A percentile compares a stretch with the other conserved stretches of the same genome.
phyloP scores from a whole-genome alignment of 2,888 invertebrate genomes.

The Nematopogon swammerdamellus region DNA sequence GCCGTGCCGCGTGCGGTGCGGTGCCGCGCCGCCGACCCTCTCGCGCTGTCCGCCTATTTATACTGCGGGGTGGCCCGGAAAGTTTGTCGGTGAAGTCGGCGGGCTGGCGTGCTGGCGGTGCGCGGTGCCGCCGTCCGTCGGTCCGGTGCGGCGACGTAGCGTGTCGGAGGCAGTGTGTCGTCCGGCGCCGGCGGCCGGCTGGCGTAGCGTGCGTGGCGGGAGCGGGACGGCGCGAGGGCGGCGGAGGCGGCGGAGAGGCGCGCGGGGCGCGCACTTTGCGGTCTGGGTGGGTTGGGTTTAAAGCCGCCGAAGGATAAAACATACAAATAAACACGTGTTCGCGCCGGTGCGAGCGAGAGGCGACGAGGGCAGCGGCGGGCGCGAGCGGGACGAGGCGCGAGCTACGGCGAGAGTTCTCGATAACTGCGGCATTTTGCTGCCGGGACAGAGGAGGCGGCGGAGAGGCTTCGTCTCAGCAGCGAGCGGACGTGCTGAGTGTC shows the following conservation, averaged over 20 bases:
- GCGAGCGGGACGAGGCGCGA: slow-evolving; percentile 35
- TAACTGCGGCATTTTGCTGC: slow-evolving; percentile 48
- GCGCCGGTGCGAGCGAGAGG: slow-evolving; percentile 59
- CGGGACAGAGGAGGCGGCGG: slow-evolving; percentile 27
- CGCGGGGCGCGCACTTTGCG: slow-evolving; percentile 55
- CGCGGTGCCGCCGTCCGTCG: slow-evolving; percentile 7
- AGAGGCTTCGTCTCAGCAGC: slow-evolving; percentile 4
- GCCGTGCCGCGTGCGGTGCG: slow-evolving; percentile 40
- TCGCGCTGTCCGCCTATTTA: slow-evolving; percentile 50
- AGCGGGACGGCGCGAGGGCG: slow-evolving; percentile 35
- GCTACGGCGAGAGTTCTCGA: slow-evolving; percentile 17
- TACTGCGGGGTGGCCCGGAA: slow-evolving; percentile 18
- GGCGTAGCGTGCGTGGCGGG: slow-evolving; percentile 7
- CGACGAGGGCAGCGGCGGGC: slow-evolving; percentile 19
- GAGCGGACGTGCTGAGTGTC: background rate
- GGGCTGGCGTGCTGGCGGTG: too few relatives aligned
- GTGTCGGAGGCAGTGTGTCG: slow-evolving; percentile 1
- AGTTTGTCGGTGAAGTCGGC: slow-evolving; percentile 5
- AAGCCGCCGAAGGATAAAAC: slow-evolving; percentile 64
- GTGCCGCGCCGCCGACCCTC: too few relatives aligned
- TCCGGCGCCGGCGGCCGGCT: slow-evolving; percentile 10
- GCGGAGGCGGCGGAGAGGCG: slow-evolving; percentile 26
- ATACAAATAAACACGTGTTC: slow-evolving; percentile 62
- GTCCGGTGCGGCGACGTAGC: slow-evolving; percentile 8
- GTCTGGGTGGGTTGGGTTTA: slow-evolving; percentile 67